These are phyloP conservation scores for Numida meleagris DNA, from an alignment of 2,113 vertebrate genomes.

Conservation along the genomic window DNA sequence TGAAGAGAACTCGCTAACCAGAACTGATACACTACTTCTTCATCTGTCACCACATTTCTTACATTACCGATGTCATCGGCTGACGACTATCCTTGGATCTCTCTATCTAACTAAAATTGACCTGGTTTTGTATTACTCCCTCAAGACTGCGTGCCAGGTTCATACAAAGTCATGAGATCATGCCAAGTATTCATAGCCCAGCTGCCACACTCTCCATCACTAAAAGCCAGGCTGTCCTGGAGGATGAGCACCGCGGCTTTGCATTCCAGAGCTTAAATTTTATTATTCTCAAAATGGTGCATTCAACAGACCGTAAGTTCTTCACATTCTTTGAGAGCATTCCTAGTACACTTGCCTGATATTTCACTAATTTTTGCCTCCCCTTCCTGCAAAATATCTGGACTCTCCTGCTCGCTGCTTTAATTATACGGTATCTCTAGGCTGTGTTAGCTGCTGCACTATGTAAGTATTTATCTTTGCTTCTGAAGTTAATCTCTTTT, in stretches of 20 bases:
- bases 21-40: background rate
- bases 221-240: background rate
- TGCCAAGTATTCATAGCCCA: background rate
- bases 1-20: background rate
- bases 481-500: background rate
- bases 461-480: background rate
- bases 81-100: background rate
- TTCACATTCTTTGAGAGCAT: background rate
- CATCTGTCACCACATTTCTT: background rate
- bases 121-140: background rate
- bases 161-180: background rate
- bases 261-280: background rate
- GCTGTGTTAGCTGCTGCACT: background rate
- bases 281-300: background rate
- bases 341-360: background rate
- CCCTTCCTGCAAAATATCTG: background rate
- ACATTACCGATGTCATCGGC: background rate
- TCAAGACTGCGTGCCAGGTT: background rate
- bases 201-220: background rate
- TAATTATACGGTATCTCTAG: background rate
- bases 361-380: background rate
- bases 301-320: background rate
- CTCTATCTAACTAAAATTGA: background rate
- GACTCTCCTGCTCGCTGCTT: background rate
- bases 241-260: background rate